Conservation (phyloP, 2,888 invertebrate genomes). For the Agriopis marginaria region DNA sequence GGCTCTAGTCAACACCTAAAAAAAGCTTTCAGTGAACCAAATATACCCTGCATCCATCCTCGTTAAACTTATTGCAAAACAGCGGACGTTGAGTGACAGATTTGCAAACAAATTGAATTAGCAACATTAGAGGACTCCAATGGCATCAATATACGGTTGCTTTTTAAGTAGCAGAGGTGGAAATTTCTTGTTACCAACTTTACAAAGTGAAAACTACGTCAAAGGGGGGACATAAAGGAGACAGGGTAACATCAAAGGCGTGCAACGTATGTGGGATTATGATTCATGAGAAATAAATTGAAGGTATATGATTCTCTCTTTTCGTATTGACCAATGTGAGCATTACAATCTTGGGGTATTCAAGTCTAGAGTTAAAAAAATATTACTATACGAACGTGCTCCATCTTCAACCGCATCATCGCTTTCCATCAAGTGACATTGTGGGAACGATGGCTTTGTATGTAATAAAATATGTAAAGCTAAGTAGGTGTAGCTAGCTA, state of each 20-base stretch:
- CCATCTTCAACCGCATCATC: too few relatives aligned
- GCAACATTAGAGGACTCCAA: conserved; percentile 18
- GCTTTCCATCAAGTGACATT: too few relatives aligned
- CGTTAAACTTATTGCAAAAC: conserved; percentile 53
- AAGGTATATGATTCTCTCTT: neutral
- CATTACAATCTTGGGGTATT: too few relatives aligned
- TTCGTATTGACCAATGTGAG: neutral
- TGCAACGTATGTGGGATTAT: conserved; percentile 53
- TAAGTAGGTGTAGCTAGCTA: too few relatives aligned
- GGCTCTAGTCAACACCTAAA: conserved; percentile 10
- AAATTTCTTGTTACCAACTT: conserved; percentile 25
- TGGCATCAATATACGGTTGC: conserved; percentile 3
- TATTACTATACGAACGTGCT: too few relatives aligned
- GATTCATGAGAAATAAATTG: conserved; percentile 51
- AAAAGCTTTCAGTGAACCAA: conserved; percentile 22
- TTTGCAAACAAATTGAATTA: conserved; percentile 37
- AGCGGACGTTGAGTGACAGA: conserved; percentile 51
- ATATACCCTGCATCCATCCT: conserved; percentile 50
- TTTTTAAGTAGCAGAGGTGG: conserved; percentile 21
- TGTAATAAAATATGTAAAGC: too few relatives aligned
- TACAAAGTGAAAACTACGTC: conserved; percentile 59
- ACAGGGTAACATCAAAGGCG: conserved; percentile 62
- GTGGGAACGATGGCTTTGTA: too few relatives aligned
- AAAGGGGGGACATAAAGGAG: conserved; percentile 61
- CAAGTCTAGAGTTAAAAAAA: too few relatives aligned